These are phyloP conservation scores for Conistra vaccinii DNA, from an alignment of 2,888 invertebrate species.

Conservation along the genomic window DNA sequence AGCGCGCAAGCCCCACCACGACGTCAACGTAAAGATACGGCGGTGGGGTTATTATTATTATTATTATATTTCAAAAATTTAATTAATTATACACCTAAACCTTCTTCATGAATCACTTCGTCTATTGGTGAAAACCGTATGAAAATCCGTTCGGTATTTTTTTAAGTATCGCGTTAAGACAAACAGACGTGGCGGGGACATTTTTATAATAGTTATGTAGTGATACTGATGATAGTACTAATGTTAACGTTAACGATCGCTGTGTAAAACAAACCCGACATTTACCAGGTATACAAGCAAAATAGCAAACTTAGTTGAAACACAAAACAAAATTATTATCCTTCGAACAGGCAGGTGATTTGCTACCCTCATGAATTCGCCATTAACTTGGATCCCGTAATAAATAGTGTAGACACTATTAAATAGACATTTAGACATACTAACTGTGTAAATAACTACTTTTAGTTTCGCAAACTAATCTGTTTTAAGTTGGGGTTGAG, in stretches of 20 bases:
- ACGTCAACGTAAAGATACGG: too few relatives aligned
- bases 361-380: conserved; percentile 46
- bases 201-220: too few relatives aligned
- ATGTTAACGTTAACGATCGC: conserved; percentile 16
- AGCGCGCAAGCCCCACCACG: too few relatives aligned
- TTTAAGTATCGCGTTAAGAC: too few relatives aligned
- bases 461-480: conserved; percentile 49
- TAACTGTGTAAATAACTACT: conserved; percentile 41
- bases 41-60: too few relatives aligned
- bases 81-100: too few relatives aligned
- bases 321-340: conserved; percentile 33
- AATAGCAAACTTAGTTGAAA: conserved; percentile 26
- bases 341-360: conserved; percentile 47
- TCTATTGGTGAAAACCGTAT: too few relatives aligned
- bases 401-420: conserved; percentile 54
- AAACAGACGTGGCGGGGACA: too few relatives aligned
- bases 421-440: conserved; percentile 55
- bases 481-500: conserved; percentile 35
- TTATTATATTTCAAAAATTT: too few relatives aligned
- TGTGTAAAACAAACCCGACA: conserved; percentile 23
- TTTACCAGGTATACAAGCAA: conserved; percentile 8
- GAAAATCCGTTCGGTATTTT: too few relatives aligned
- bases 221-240: background rate
- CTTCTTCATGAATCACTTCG: too few relatives aligned
- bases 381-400: conserved; percentile 40